Evolutionary conservation across 2,797 vertebrate species (phyloP), one percentile per base, ranked within the genome.

Genomic region (Pterois miles): DNA sequence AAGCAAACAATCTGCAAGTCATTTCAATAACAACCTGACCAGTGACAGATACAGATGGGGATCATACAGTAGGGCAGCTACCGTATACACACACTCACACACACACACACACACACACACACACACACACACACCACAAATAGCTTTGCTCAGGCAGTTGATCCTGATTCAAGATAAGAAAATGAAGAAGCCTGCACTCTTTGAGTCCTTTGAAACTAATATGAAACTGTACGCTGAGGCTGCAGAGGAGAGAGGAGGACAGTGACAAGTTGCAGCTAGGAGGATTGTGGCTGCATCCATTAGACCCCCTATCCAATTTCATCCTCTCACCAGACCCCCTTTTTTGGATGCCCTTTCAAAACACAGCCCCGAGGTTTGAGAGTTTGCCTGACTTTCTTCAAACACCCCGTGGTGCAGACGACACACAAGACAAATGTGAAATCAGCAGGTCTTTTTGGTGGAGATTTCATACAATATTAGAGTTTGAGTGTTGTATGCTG

Each of bases 131-230:
- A 65, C 52, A 18, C 69, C 22, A 43, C 71, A 77, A 87, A 88
- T 78, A 59, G 71, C 80, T 86, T 71, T 29, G 66, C 69, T 78
- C 33, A 8, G n/a, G 68, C 40, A 40, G 60, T 64, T 40, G 81
- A 81, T 87, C 65, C 71, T 6, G 46, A 75, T 48, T 33, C 29
- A 22, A 78, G 81, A 91, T 80, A 78, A 80, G 64, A 80, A 78
- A 79, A 81, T 62, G 36, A 82, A 67, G 54, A 69, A 36, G 36
- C 25, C 63, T 25, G 40, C 5, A 60, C 23, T 83, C 50, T 76
- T 58, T 67, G 77, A 86, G 77, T 83, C 75, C 85, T 87, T 84
- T 88, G 81, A 89, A 88, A 81, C 73, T 78, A 70, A 88, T 76
- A 65, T 73, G 77, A 83, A 81, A 80, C 65, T 87, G 58, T 34